Base-by-base conservation (phyloP, 2,888 invertebrate genomes). In the Eristalis arbustorum region DNA sequence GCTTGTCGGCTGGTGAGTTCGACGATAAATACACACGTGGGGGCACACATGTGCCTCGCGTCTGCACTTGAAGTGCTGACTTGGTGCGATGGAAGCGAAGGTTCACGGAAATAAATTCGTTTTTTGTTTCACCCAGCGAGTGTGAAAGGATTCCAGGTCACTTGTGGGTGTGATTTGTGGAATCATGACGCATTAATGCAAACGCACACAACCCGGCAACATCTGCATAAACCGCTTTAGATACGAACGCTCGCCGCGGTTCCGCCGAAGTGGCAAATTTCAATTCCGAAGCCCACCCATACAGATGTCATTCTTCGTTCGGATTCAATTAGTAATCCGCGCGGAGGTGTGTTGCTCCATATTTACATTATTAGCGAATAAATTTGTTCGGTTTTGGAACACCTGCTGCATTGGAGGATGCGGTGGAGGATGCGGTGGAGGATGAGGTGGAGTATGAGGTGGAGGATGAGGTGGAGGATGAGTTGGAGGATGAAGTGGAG, bases 251-350 rank as follows among this genome's bases (percentile, higher is more conserved):
- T 18, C 37, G 34, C 1, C 56, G 28, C 23, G 11, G 3, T 22
- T 59, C 59, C 25, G 3, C 11, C 25, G 2, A 72, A 72, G 40
- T 61, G 37, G 8, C n/a, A 61, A 61, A 37, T 71, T 10, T 25
- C 25, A 23, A 18, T 49, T 4, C 31, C 31, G 34, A 11, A 6
- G 22, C 56, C 11, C 18, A 10, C 22, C 34, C 37, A 23, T 18
- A 25, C 28, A 25, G 5, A 61, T 1, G 40, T 18, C 42, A 62
- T 42, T 28, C 40, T 13, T 72, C 14, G 57, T 59, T 34, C 14
- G n/a, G 11, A n/a, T 72, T 62, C 71, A 62, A 42, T 72, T 72
- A 62, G 71, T 34, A 57, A 69, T 57, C 69, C 14, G 34, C 34
- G 11, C 59, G 25, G 3, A 25, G 28, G n/a, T n/a, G n/a, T n/a